Evolutionary conservation across 2,113 vertebrate genomes (phyloP).

Genomic region (Syrrhaptes paradoxus): DNA sequence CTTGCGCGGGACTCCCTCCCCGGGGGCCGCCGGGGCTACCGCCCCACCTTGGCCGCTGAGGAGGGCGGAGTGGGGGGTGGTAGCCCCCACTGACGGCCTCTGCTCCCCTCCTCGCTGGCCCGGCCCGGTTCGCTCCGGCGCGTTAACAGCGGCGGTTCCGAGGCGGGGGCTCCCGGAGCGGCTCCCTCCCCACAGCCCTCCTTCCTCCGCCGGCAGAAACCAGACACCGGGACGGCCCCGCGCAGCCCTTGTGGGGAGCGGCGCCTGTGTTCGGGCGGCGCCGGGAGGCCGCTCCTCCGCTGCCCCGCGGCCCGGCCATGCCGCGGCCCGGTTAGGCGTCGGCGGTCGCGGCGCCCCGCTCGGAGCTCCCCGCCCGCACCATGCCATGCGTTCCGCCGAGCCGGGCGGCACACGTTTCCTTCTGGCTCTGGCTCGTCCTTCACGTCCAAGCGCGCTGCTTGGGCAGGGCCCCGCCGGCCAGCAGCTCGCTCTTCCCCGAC

Average conservation of each 20-base stretch:
- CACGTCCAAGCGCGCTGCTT: constrained; percentile 73
- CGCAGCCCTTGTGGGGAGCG: constrained; percentile 40
- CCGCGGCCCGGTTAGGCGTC: constrained; percentile 23
- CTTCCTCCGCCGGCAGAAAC: constrained; percentile 53
- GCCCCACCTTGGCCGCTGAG: neutral
- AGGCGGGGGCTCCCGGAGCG: neutral
- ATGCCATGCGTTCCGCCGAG: constrained; percentile 82
- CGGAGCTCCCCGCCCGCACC: constrained; percentile 70
- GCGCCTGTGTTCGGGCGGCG: neutral
- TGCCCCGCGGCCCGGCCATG: constrained; percentile 45
- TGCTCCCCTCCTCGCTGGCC: neutral
- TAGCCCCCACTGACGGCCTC: neutral
- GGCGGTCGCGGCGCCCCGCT: neutral
- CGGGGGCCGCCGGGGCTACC: neutral
- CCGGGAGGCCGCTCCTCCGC: constrained; percentile 22
- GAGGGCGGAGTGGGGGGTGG: neutral
- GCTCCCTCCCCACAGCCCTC: constrained; percentile 14
- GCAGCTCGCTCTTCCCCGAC: constrained; percentile 77
- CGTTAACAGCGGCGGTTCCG: neutral
- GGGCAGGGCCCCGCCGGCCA: constrained; percentile 65
- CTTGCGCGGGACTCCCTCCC: neutral
- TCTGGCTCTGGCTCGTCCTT: constrained; percentile 75
- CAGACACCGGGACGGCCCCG: constrained; percentile 53
- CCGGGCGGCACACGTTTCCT: constrained; percentile 71
- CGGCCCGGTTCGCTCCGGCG: neutral